Conservation (phyloP, 2,113 vertebrate genomes). For the Anolis sagrei region DNA sequence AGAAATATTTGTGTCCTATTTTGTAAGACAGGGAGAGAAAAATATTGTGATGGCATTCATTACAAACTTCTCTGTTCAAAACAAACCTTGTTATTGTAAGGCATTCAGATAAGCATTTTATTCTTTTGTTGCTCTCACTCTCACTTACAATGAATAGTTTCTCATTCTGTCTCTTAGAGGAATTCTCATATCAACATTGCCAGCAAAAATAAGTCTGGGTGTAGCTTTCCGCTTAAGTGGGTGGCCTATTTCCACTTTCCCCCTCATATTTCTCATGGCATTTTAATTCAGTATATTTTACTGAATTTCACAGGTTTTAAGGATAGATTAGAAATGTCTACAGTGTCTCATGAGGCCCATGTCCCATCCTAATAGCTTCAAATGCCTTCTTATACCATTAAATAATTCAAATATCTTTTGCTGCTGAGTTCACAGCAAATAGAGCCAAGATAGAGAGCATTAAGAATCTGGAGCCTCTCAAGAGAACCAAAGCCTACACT, state of each 20-base stretch:
- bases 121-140: rapidly evolving
- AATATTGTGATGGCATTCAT: not conserved
- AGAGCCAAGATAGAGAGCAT: conserved; percentile 35
- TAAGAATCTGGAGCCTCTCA: conserved; percentile 53
- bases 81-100: not conserved
- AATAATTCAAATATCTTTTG: conserved; percentile 65
- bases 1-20: not conserved
- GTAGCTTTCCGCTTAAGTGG: rapidly evolving
- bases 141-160: not conserved
- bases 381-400: conserved; percentile 43
- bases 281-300: not conserved
- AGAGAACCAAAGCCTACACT: conserved; percentile 40
- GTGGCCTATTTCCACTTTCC: not conserved
- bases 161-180: not conserved
- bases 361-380: conserved; percentile 59
- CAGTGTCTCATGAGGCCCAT: not conserved
- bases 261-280: not conserved
- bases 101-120: not conserved
- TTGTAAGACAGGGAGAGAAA: not conserved
- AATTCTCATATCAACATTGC: not conserved
- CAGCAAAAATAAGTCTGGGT: not conserved
- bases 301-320: not conserved
- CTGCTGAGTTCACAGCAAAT: conserved; percentile 44
- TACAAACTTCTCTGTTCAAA: not conserved
- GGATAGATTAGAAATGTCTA: conserved; percentile 18